Conservation (phyloP, 1,140 invertebrate genomes). For the Charaxes varanes region DNA sequence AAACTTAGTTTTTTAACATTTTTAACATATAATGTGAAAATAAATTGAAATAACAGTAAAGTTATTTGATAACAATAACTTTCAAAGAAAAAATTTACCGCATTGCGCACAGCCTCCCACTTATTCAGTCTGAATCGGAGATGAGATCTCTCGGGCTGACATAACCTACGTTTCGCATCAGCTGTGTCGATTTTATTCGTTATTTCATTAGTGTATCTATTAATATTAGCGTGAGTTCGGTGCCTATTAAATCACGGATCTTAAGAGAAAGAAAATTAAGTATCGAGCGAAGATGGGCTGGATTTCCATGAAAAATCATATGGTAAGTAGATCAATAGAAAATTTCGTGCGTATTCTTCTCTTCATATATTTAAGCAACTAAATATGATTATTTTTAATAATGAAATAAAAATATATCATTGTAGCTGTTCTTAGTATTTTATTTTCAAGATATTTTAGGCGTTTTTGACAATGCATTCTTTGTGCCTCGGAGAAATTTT, state of each 20-base stretch:
- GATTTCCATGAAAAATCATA: constrained; percentile 70
- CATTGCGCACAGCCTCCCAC: constrained; percentile 69
- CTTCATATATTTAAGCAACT: neutral
- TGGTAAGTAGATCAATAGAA: constrained; percentile 38
- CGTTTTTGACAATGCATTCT: no score
- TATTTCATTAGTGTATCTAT: no score
- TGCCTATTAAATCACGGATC: constrained; percentile 37
- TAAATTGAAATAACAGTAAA: neutral
- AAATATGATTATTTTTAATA: neutral
- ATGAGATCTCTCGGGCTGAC: constrained; percentile 54
- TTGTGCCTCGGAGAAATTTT: no score
- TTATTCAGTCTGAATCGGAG: constrained; percentile 60
- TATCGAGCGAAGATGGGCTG: constrained; percentile 61
- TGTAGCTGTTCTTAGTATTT: no score
- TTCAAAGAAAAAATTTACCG: constrained; percentile 45
- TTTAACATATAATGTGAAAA: no score
- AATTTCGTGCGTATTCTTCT: neutral
- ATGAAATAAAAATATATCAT: no score
- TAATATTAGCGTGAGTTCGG: neutral
- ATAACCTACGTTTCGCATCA: constrained; percentile 45
- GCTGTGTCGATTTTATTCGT: no score
- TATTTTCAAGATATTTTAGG: no score
- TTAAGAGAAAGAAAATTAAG: constrained; percentile 46
- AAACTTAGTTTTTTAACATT: no score
- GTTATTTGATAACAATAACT: constrained; percentile 27